Base-by-base conservation (phyloP, 2,888 invertebrate genomes). In the Eledone cirrhosa region DNA sequence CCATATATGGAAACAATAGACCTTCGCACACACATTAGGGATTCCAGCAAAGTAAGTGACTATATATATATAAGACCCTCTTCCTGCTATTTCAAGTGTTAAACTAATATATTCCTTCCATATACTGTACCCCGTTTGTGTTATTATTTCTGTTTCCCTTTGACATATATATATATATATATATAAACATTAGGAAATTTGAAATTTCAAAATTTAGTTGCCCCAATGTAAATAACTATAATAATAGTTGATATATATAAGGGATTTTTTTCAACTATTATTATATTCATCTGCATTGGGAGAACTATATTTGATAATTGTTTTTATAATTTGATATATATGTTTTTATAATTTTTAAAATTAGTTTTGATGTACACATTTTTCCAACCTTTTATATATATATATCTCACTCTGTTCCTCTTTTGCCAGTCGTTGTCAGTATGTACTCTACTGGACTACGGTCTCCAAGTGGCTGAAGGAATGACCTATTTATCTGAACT, bases 1-100 rank as follows among this genome's bases (percentile, higher is more conserved):
- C 92, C 92, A 16, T 92, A 89, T 85, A 92, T 92, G 91, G 87
- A 87, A 69, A 89, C 91, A 79, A 92, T 92, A 77, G 92, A 92
- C 83, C 87, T 91, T 48, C 86, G 90, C 78, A 87, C 88, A 24
- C 91, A 89, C 84, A 88, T 91, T 63, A 85, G 89, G 67, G 86
- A 90, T 80, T 88, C 90, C n/a, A 84, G 87, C 33, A 88, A 90
- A 86, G 88, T 88, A 76, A 80, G 82, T 77, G n/a, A 7, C 79
- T 78, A 13, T 13, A 31, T 48, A 14, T 29, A 2, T 63, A 22
- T 63, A 11, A 41, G 8, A 33, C n/a, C n/a, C n/a, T n/a, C n/a
- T n/a, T n/a, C n/a, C n/a, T n/a, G n/a, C n/a, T n/a, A n/a, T n/a
- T n/a, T n/a, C n/a, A n/a, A n/a, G n/a, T n/a, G n/a, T n/a, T n/a